Conservation (phyloP, 2,113 vertebrate species). For the Spea bombifrons region DNA sequence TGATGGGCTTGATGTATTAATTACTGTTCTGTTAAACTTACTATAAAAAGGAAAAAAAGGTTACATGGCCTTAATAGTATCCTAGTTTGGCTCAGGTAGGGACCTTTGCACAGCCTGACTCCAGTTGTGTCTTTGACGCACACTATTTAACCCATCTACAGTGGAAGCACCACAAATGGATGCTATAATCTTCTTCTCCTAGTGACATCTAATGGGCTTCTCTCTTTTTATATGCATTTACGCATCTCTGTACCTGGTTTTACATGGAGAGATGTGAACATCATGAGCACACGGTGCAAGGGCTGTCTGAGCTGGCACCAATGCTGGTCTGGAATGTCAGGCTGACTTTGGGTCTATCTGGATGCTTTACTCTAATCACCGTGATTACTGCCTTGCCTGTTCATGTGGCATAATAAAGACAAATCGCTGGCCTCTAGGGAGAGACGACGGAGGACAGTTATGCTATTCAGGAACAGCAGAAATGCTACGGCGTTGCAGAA, state of each 20-base stretch:
- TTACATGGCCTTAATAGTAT: no score
- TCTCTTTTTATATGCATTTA: no score
- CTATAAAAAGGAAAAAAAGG: no score
- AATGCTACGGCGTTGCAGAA: neutral
- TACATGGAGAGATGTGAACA: neutral
- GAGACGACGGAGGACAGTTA: conserved; percentile 17
- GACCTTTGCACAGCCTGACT: no score
- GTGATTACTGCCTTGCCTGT: conserved; percentile 24
- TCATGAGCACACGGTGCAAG: neutral
- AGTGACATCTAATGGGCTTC: no score
- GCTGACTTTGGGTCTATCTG: conserved; percentile 31
- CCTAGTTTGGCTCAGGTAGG: no score
- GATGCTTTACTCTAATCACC: conserved; percentile 36
- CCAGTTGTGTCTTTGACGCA: no score
- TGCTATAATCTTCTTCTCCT: no score
- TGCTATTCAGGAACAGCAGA: neutral
- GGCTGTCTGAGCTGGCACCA: conserved; percentile 17
- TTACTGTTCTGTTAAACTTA: no score
- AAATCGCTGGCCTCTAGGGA: conserved; percentile 42
- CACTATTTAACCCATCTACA: no score
- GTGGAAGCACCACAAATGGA: no score
- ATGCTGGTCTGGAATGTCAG: conserved; percentile 20
- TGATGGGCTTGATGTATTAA: no score
- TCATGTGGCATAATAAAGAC: neutral
- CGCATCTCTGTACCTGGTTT: neutral